Conservation (phyloP, 2,113 vertebrate genomes). For the Ammodramus savannarum region DNA sequence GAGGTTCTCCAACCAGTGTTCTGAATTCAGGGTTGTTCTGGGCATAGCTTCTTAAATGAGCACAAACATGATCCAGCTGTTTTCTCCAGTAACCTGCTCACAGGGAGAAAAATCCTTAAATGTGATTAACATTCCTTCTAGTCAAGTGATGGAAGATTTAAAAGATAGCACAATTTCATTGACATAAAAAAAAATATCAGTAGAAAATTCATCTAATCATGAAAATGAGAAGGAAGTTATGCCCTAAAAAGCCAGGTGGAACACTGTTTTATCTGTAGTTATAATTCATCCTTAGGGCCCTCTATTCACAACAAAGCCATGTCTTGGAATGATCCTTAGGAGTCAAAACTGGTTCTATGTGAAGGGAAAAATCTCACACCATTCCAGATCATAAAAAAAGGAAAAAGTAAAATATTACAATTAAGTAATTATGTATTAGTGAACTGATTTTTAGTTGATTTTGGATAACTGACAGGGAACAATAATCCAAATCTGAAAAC, state of each 20-base stretch:
- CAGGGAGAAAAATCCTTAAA: not conserved
- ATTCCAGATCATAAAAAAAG: not conserved
- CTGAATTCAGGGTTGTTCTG: slow-evolving; percentile 91
- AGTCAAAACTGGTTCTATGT: not conserved
- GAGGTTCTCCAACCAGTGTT: slow-evolving; percentile 87
- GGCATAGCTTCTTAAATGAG: slow-evolving; percentile 87
- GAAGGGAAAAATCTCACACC: not conserved
- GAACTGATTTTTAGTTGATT: not conserved
- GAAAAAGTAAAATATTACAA: not conserved
- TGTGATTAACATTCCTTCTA: not conserved
- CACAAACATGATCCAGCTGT: slow-evolving; percentile 92
- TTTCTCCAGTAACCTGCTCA: slow-evolving; percentile 91
- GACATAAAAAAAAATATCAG: not conserved
- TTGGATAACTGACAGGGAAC: not conserved
- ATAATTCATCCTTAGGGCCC: not conserved
- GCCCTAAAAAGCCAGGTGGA: not conserved
- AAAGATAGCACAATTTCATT: not conserved
- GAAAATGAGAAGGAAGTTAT: not conserved
- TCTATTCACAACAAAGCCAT: not conserved
- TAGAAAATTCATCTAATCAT: not conserved
- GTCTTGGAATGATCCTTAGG: not conserved
- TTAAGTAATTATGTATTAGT: not conserved
- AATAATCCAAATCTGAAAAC: not conserved
- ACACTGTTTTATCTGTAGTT: not conserved
- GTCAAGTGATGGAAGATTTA: not conserved